phyloP scores from a whole-genome alignment of 2,113 vertebrate species.

The Callithrix jacchus region DNA sequence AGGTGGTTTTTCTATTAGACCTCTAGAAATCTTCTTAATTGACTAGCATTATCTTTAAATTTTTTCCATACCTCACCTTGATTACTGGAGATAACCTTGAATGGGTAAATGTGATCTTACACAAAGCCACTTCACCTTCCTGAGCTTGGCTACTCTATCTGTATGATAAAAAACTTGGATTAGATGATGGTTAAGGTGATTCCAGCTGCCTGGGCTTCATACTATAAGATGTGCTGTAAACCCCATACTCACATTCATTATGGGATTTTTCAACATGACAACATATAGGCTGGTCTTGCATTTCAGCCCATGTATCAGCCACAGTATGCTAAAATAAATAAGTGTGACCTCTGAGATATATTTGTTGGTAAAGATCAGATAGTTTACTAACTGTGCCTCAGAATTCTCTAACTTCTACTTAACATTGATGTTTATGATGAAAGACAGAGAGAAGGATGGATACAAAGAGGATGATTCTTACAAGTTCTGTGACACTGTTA shows the following conservation, averaged over 20 bases:
- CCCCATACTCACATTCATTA: not conserved
- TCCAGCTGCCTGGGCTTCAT: not conserved
- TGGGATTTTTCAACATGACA: not conserved
- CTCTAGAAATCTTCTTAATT: conserved; percentile 43
- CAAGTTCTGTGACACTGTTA: not conserved
- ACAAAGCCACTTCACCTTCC: not conserved
- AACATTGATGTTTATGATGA: not conserved
- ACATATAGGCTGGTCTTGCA: not conserved
- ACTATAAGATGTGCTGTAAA: not conserved
- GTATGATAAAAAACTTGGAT: not conserved
- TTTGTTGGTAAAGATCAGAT: not conserved
- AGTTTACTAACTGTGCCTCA: not conserved
- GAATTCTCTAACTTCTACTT: not conserved
- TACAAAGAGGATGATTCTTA: not conserved
- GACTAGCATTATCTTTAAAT: conserved; percentile 20
- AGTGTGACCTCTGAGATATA: not conserved
- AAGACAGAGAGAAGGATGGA: not conserved
- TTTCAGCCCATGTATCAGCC: not conserved
- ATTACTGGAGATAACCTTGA: not conserved
- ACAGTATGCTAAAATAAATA: not conserved
- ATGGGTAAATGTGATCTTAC: not conserved
- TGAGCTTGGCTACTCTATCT: not conserved
- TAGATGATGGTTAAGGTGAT: not conserved
- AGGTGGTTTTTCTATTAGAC: conserved; percentile 53
- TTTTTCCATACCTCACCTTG: not conserved